Conservation (phyloP, 2,888 invertebrate species). For the Pyrocoelia pectoralis region DNA sequence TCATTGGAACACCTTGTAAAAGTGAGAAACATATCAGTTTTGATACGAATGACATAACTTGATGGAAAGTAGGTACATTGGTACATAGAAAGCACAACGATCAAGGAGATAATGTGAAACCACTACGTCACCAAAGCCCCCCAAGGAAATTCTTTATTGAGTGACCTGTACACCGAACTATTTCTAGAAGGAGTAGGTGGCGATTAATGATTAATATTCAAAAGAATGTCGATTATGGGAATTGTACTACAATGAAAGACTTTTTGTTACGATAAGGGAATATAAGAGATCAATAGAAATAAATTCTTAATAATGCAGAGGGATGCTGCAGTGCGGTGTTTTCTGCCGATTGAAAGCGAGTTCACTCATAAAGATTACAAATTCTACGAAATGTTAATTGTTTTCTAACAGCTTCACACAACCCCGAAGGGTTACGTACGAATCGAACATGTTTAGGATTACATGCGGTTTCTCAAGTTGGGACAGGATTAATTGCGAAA, state of each 20-base stretch:
- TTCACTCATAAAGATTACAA: conserved; percentile 10
- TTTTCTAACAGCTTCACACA: too few relatives aligned
- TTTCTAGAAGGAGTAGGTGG: conserved; percentile 18
- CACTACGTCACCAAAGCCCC: conserved; percentile 16
- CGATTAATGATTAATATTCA: conserved; percentile 15
- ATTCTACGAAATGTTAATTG: too few relatives aligned
- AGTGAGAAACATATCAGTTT: too few relatives aligned
- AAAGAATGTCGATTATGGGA: not conserved
- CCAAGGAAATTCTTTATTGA: conserved; percentile 18
- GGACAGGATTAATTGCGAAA: not conserved
- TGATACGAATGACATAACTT: too few relatives aligned
- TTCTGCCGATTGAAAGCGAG: conserved; percentile 19
- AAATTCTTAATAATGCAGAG: conserved; percentile 29
- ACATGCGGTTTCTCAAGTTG: not conserved
- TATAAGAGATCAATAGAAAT: conserved; percentile 15
- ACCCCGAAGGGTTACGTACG: too few relatives aligned
- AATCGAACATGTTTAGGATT: not conserved
- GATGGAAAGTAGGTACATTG: too few relatives aligned
- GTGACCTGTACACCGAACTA: conserved; percentile 12
- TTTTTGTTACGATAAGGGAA: not conserved
- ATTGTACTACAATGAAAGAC: not conserved
- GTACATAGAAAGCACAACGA: not conserved
- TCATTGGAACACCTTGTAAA: too few relatives aligned
- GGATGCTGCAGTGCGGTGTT: conserved; percentile 28
- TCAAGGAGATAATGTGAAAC: conserved; percentile 1